Conservation (phyloP, 2,113 vertebrate species). For the Oncorhynchus tshawytscha region DNA sequence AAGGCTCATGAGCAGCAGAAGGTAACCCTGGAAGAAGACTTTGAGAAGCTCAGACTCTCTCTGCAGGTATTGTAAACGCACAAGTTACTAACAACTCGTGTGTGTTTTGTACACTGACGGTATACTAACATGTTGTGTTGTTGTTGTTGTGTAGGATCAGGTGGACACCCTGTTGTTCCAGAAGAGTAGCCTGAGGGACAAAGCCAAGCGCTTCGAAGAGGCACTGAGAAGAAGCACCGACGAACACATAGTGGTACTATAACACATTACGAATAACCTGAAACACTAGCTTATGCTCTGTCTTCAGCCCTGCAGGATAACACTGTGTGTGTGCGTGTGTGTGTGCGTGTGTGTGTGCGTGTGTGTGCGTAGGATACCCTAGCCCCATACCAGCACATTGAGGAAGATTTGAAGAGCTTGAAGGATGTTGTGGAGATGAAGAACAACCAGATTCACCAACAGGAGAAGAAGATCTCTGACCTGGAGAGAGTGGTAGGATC, state of each 20-base stretch:
- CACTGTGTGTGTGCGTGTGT: not conserved
- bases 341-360: not conserved
- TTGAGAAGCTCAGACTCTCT: constrained; percentile 87
- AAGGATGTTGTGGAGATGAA: constrained; percentile 96
- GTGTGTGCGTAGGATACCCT: constrained; percentile 75
- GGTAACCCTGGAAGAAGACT: constrained; percentile 84
- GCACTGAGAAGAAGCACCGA: constrained; percentile 89
- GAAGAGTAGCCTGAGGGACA: constrained; percentile 86
- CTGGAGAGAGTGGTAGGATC: constrained; percentile 91
- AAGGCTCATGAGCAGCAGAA: constrained; percentile 88
- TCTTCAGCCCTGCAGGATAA: not conserved
- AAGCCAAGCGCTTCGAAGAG: constrained; percentile 93
- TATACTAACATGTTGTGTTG: not conserved
- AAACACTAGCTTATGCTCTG: not conserved
- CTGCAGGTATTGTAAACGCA: constrained; percentile 78
- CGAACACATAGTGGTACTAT: constrained; percentile 87
- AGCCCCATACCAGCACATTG: constrained; percentile 92
- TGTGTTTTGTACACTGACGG: constrained; percentile 1
- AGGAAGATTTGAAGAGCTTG: constrained; percentile 91
- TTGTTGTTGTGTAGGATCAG: constrained; percentile 82
- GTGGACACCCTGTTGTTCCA: constrained; percentile 95
- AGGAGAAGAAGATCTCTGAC: constrained; percentile 92
- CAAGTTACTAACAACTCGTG: not conserved
- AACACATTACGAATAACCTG: not conserved
- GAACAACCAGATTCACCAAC: constrained; percentile 94